Evolutionary conservation across 2,113 vertebrate genomes (phyloP).

Genomic region (Nestor notabilis): DNA sequence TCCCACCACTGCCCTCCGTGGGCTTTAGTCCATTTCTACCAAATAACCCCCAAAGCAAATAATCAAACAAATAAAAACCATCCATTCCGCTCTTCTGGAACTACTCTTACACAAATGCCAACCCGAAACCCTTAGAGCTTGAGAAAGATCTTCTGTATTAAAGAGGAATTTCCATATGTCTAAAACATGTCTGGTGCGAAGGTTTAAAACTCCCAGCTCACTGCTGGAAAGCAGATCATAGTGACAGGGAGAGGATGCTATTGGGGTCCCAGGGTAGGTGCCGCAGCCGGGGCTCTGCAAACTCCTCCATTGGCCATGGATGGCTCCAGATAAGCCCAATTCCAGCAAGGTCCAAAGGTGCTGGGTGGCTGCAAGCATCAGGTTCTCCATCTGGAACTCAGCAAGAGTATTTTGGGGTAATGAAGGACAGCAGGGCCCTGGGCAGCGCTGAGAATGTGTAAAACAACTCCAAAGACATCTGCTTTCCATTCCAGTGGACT

Average conservation of each 20-base stretch:
- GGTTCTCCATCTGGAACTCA: not conserved
- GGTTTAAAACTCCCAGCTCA: not conserved
- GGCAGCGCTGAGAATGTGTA: not conserved
- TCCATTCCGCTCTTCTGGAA: not conserved
- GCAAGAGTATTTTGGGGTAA: not conserved
- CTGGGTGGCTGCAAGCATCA: not conserved
- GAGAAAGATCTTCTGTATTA: not conserved
- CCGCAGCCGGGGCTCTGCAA: not conserved
- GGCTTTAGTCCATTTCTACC: not conserved
- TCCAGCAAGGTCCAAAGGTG: not conserved
- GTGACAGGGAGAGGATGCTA: not conserved
- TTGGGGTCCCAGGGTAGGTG: fast-evolving
- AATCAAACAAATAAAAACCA: not conserved
- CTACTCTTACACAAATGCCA: not conserved
- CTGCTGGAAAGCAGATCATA: not conserved
- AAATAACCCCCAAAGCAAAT: not conserved
- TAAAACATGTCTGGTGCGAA: not conserved
- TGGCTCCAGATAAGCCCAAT: not conserved
- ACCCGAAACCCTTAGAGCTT: not conserved
- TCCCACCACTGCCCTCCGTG: not conserved
- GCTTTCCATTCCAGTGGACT: not conserved
- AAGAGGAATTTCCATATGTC: not conserved
- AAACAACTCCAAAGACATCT: not conserved
- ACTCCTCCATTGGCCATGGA: not conserved
- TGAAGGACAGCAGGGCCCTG: not conserved